Percentiles rank a stretch among this genome's conserved stretches.
These are phyloP conservation scores for Osmerus mordax DNA, from an alignment of 2,113 vertebrate genomes.

Conservation along the genomic window DNA sequence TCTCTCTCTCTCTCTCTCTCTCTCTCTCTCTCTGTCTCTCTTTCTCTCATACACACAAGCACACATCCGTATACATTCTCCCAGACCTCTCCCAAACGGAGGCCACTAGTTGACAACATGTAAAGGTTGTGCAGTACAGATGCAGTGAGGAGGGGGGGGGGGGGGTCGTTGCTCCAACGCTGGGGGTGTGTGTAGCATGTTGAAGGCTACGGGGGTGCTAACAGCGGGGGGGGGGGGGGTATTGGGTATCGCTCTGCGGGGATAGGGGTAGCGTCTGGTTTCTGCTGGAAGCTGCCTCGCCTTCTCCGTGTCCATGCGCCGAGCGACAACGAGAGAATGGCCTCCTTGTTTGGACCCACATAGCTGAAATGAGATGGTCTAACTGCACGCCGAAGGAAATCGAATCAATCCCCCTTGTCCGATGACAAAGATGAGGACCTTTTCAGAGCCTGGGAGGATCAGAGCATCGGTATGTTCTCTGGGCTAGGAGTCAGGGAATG, in stretches of 20 bases:
- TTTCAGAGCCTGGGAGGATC: background rate
- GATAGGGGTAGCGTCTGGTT: constrained; percentile 27
- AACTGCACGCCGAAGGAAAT: background rate
- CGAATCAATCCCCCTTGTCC: constrained; percentile 5
- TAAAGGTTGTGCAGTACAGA: constrained; percentile 7
- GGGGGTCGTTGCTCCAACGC: constrained; percentile 5
- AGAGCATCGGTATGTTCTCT: background rate
- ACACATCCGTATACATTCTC: no score
- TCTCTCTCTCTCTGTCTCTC: no score
- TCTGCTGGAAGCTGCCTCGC: constrained; percentile 24
- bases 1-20: no score
- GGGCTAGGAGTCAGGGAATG: background rate
- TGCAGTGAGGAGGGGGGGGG: background rate
- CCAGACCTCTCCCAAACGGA: no score
- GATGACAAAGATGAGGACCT: background rate
- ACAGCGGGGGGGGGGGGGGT: constrained; percentile 16
- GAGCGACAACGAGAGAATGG: constrained; percentile 16
- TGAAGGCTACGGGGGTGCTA: constrained; percentile 16
- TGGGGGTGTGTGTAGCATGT: constrained; percentile 25
- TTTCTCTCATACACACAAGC: no score
- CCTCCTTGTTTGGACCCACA: constrained; percentile 11
- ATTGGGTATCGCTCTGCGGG: constrained; percentile 7
- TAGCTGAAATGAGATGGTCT: constrained; percentile 14
- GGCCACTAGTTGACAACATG: no score
- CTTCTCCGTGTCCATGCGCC: constrained; percentile 8